Evolutionary conservation across 2,888 invertebrate genomes (phyloP).

Genomic region (Homarus gammarus): DNA sequence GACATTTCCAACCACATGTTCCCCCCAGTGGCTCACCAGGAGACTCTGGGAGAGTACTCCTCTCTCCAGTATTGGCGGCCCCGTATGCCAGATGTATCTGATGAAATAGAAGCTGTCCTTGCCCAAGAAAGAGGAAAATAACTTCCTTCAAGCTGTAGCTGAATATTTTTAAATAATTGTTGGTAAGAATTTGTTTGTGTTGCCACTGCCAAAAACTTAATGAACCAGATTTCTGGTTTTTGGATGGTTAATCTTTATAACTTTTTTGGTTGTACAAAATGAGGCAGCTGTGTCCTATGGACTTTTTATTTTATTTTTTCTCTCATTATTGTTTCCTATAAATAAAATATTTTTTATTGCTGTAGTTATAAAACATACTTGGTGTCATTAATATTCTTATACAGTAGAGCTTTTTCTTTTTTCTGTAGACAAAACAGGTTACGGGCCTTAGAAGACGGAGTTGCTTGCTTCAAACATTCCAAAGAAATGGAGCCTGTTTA

Average conservation of each 20-base stretch:
- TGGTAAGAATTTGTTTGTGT: slow-evolving; percentile 20
- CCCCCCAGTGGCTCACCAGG: slow-evolving; percentile 85
- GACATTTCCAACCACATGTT: slow-evolving; percentile 97
- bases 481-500: slow-evolving; percentile 14
- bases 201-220: too few relatives aligned
- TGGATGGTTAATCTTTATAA: too few relatives aligned
- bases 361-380: background rate
- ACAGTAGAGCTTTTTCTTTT: background rate
- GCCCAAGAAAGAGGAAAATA: slow-evolving; percentile 56
- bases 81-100: slow-evolving; percentile 85
- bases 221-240: too few relatives aligned
- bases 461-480: slow-evolving; percentile 11
- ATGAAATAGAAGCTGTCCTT: slow-evolving; percentile 68
- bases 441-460: background rate
- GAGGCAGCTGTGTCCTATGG: too few relatives aligned
- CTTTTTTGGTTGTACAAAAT: too few relatives aligned
- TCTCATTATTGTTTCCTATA: too few relatives aligned
- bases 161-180: slow-evolving; percentile 11
- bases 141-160: background rate
- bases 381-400: background rate
- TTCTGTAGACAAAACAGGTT: background rate
- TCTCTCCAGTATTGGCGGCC: slow-evolving; percentile 96
- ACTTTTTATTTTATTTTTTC: too few relatives aligned
- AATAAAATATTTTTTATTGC: too few relatives aligned
- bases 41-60: slow-evolving; percentile 83